These are phyloP conservation scores for Nasalis larvatus DNA, from an alignment of 2,113 vertebrate species.

Conservation along the genomic window DNA sequence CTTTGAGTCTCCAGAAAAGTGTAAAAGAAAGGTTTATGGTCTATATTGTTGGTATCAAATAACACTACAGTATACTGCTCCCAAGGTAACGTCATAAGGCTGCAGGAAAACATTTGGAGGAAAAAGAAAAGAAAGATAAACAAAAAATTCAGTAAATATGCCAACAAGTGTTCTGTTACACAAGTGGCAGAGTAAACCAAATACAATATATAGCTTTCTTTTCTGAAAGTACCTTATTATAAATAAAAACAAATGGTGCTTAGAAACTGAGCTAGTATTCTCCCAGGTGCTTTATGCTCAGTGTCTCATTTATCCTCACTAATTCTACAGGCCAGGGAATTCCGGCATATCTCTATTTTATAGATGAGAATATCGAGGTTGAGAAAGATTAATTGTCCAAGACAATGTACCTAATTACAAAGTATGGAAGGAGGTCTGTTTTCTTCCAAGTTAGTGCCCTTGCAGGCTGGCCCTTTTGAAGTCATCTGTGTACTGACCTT, in stretches of 20 bases:
- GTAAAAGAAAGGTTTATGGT: conserved; percentile 50
- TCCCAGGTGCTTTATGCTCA: neutral
- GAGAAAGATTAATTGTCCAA: neutral
- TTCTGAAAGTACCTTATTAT: conserved; percentile 12
- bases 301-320: neutral
- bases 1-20: conserved; percentile 48
- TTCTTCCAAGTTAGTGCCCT: neutral
- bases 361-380: neutral
- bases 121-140: conserved; percentile 58
- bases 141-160: conserved; percentile 58
- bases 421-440: neutral
- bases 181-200: conserved; percentile 47
- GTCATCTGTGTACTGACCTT: neutral
- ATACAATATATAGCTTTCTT: neutral
- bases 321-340: neutral
- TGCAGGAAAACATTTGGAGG: conserved; percentile 16
- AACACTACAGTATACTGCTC: neutral
- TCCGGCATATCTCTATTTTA: neutral
- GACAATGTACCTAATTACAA: neutral
- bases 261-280: neutral
- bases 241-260: neutral
- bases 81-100: conserved; percentile 22
- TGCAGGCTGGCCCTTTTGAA: neutral
- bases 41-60: conserved; percentile 44
- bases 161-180: conserved; percentile 49